Conservation (phyloP, 2,113 vertebrate species). For the Malurus melanocephalus region DNA sequence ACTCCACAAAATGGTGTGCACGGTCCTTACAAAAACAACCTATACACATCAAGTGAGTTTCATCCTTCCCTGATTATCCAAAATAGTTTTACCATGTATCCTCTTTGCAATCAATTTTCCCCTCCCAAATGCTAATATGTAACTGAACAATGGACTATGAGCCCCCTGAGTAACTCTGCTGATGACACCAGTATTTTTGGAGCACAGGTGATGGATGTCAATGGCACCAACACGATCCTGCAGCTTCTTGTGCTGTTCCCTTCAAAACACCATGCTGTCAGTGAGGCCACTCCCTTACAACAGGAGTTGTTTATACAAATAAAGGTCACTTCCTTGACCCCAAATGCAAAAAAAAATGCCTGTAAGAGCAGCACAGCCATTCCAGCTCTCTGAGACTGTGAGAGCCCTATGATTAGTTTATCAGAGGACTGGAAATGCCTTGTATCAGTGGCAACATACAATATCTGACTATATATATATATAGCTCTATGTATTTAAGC, state of each 20-base stretch:
- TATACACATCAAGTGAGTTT: not conserved
- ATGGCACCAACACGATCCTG: not conserved
- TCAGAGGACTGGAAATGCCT: not conserved
- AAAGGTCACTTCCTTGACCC: not conserved
- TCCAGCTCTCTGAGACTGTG: not conserved
- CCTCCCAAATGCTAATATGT: not conserved
- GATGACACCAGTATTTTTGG: not conserved
- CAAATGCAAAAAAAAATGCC: not conserved
- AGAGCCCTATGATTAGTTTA: not conserved
- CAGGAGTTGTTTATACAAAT: not conserved
- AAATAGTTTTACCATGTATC: accelerated
- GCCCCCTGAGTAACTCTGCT: not conserved
- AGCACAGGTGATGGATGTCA: not conserved
- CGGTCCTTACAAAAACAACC: not conserved
- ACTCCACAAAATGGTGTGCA: not conserved
- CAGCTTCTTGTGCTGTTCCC: not conserved
- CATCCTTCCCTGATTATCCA: not conserved
- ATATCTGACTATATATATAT: not conserved
- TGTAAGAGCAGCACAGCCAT: not conserved
- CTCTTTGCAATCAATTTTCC: not conserved
- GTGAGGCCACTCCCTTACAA: not conserved
- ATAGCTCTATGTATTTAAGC: not conserved
- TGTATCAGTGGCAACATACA: not conserved
- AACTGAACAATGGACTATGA: not conserved
- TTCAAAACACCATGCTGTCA: not conserved